Percentiles rank a stretch among this genome's conserved stretches.
These are phyloP conservation scores for Mesembrinibis cayennensis DNA, from an alignment of 2,113 vertebrate genomes.

Conservation along the genomic window DNA sequence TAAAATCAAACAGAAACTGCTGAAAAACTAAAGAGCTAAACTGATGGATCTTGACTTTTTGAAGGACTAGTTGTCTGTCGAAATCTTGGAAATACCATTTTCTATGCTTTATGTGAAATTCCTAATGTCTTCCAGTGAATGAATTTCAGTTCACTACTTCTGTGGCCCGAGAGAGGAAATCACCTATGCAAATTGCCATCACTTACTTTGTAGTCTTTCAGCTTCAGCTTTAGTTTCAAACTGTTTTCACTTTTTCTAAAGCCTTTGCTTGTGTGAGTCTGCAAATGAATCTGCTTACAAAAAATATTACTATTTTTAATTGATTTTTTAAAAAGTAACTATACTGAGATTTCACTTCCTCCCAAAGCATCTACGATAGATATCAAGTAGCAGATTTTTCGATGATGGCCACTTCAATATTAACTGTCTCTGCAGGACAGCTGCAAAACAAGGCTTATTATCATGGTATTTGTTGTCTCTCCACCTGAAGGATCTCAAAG, in stretches of 20 bases:
- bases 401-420: neutral
- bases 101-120: neutral
- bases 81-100: neutral
- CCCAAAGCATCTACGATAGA: neutral
- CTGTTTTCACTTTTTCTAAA: neutral
- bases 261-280: neutral
- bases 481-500: neutral
- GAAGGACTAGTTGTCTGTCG: neutral
- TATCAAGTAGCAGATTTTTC: neutral
- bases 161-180: neutral
- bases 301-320: neutral
- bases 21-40: constrained; percentile 5
- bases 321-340: neutral
- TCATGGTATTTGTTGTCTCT: neutral
- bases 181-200: neutral
- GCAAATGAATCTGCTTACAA: neutral
- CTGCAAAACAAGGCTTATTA: neutral
- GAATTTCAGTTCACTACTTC: neutral
- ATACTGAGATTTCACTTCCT: neutral
- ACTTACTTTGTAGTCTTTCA: neutral
- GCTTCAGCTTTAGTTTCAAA: neutral
- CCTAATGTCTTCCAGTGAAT: neutral
- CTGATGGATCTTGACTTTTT: neutral
- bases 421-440: neutral
- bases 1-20: constrained; percentile 28